Conservation (phyloP, 2,797 vertebrate species). For the Pygocentrus nattereri region DNA sequence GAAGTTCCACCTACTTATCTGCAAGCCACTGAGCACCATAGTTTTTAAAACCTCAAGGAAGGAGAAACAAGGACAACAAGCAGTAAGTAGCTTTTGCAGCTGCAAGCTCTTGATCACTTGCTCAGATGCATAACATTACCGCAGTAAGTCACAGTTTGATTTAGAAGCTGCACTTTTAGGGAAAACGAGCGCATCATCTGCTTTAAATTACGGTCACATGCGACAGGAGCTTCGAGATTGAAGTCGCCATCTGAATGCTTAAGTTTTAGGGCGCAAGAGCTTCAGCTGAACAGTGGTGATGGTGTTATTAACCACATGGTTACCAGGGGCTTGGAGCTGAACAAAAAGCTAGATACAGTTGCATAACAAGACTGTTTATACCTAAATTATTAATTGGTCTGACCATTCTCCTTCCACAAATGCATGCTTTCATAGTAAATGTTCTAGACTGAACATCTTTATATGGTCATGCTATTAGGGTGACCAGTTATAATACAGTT, state of each 20-base stretch:
- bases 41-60: too few species aligned
- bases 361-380: not conserved
- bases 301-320: constrained; percentile 8
- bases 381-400: not conserved
- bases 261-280: not conserved
- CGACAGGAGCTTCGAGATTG: not conserved
- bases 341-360: not conserved
- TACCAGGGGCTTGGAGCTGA: not conserved
- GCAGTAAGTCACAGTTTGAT: not conserved
- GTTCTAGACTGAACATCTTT: not conserved
- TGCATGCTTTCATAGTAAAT: not conserved
- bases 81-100: not conserved
- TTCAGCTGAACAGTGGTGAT: not conserved
- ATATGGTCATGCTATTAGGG: too few species aligned
- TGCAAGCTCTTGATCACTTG: not conserved
- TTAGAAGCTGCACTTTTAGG: not conserved
- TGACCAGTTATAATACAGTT: too few species aligned
- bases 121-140: not conserved
- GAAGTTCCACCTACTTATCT: too few species aligned
- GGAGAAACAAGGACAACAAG: too few species aligned
- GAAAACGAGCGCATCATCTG: not conserved
- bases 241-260: constrained; percentile 21
- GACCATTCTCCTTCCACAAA: not conserved
- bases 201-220: constrained; percentile 8
- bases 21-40: too few species aligned